Percentiles rank a stretch among this genome's conserved stretches.
phyloP scores from a whole-genome alignment of 2,888 invertebrate species.

The Rhorus exstirpatorius region DNA sequence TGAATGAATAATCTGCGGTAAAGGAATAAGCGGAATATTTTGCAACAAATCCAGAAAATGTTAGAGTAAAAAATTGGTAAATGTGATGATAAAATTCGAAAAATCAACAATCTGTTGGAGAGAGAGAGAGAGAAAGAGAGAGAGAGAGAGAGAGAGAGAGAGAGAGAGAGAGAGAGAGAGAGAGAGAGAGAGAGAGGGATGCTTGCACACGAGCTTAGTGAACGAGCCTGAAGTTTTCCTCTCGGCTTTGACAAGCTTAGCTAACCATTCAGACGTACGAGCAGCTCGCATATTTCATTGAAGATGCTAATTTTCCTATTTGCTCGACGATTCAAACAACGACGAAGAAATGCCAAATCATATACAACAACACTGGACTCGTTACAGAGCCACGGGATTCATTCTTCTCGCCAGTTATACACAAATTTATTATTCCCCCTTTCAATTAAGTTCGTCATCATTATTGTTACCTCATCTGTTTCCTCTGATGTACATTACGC shows the following conservation, averaged over 20 bases:
- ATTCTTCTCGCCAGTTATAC: not conserved
- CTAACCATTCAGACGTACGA: not conserved
- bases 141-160: slow-evolving; percentile 18
- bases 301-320: slow-evolving; percentile 43
- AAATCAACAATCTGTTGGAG: slow-evolving; percentile 65
- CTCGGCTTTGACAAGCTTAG: slow-evolving; percentile 6
- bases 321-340: slow-evolving; percentile 34
- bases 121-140: slow-evolving; percentile 3
- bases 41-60: no score
- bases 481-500: not conserved
- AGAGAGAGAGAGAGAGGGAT: slow-evolving; percentile 13
- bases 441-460: not conserved
- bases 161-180: slow-evolving; percentile 18
- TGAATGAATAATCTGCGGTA: no score
- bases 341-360: slow-evolving; percentile 9
- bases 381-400: not conserved
- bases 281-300: not conserved
- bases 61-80: no score
- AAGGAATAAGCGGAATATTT: no score
- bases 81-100: slow-evolving; percentile 42
- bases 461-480: not conserved
- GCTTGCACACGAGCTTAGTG: no score
- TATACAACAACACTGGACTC: not conserved
- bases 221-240: no score
- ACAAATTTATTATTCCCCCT: not conserved